These are phyloP conservation scores for Erythrocercus mccallii DNA, from an alignment of 2,113 vertebrate genomes.

Conservation along the genomic window DNA sequence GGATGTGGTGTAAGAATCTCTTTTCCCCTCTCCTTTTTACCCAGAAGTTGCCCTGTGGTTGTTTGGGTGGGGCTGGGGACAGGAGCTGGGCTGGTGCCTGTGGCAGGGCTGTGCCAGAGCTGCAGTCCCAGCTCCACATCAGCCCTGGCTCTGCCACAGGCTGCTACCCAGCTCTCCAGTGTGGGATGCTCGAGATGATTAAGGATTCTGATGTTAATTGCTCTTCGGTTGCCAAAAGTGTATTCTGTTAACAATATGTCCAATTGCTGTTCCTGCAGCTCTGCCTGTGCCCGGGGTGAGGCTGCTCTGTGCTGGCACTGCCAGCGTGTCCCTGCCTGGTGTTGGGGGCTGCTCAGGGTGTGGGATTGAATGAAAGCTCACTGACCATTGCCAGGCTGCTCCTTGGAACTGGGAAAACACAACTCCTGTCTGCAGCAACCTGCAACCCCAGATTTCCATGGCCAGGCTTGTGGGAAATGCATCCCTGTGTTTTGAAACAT, in stretches of 20 bases:
- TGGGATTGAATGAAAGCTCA: not conserved
- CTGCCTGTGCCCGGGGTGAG: not conserved
- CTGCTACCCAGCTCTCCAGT: not conserved
- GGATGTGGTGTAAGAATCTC: not conserved
- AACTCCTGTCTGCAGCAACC: not conserved
- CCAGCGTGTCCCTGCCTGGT: not conserved
- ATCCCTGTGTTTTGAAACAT: rapidly evolving
- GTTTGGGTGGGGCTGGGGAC: not conserved
- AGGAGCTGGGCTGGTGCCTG: not conserved
- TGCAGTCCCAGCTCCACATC: not conserved
- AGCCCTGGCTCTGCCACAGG: not conserved
- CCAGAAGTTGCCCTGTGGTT: not conserved
- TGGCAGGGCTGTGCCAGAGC: not conserved
- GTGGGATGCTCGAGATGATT: not conserved
- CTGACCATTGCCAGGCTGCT: not conserved
- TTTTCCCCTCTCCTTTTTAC: not conserved
- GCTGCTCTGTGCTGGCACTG: not conserved
- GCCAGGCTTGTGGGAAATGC: not conserved
- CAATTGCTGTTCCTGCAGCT: not conserved
- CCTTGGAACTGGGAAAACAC: not conserved
- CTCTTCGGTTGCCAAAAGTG: not conserved
- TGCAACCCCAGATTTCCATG: not conserved
- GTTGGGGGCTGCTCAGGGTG: not conserved
- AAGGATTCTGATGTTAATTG: not conserved
- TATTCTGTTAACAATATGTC: not conserved